Percentiles rank a stretch among this genome's conserved stretches.
Conservation (phyloP, 2,113 vertebrate species). For the Suricata suricatta region DNA sequence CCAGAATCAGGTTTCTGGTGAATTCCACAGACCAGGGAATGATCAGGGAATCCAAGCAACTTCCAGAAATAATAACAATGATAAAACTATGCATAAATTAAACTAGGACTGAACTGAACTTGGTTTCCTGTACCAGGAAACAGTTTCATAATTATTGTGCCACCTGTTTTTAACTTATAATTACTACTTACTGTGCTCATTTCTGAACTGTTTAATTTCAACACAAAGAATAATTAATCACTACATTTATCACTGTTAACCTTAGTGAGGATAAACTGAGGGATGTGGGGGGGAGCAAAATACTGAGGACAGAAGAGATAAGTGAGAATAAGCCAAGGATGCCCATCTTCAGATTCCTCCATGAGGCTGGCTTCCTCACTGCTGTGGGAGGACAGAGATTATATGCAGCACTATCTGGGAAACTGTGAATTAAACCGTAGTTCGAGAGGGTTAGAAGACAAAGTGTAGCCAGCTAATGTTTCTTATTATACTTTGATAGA, state of each 20-base stretch:
- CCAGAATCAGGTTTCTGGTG: background rate
- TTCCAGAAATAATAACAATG: constrained; percentile 32
- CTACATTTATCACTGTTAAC: background rate
- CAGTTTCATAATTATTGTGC: background rate
- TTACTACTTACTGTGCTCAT: background rate
- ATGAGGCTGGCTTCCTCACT: background rate
- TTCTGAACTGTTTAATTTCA: background rate
- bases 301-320: background rate
- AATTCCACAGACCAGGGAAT: background rate
- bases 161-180: background rate
- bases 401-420: background rate
- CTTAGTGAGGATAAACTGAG: background rate
- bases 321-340: background rate
- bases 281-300: background rate
- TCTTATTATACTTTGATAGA: background rate
- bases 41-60: background rate
- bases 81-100: constrained; percentile 15
- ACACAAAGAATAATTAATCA: background rate
- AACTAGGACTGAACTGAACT: background rate
- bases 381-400: background rate
- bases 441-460: background rate
- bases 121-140: background rate
- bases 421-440: background rate
- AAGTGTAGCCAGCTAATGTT: background rate
- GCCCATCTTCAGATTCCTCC: background rate